phyloP scores from a whole-genome alignment of 1,140 invertebrate genomes.

The Megathymus violae region DNA sequence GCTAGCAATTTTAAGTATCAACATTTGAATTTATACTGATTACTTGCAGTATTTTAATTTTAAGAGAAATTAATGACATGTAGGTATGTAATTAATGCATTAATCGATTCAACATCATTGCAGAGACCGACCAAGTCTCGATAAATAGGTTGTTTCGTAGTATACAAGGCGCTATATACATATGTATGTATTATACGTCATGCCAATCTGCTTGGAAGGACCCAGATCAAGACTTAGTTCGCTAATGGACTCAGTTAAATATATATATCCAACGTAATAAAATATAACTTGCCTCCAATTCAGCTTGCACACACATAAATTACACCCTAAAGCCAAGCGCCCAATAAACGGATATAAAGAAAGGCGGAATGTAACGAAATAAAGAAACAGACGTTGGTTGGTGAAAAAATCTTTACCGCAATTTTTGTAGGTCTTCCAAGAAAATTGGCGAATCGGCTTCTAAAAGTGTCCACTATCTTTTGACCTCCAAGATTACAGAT shows the following conservation, averaged over 20 bases:
- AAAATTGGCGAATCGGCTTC: constrained; percentile 57
- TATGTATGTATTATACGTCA: too few relatives aligned
- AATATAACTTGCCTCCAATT: constrained; percentile 49
- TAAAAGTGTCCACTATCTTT: constrained; percentile 44
- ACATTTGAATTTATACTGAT: too few relatives aligned
- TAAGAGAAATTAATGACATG: too few relatives aligned
- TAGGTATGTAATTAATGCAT: too few relatives aligned
- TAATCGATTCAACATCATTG: too few relatives aligned
- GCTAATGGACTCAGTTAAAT: constrained; percentile 13
- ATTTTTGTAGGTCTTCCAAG: constrained; percentile 60
- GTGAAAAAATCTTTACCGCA: constrained; percentile 57
- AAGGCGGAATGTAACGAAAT: constrained; percentile 63
- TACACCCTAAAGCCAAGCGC: constrained; percentile 59
- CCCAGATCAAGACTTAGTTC: too few relatives aligned
- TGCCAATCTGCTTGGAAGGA: too few relatives aligned
- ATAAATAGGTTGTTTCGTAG: too few relatives aligned
- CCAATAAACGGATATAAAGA: constrained; percentile 69
- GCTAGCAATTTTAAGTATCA: not conserved
- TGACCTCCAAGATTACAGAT: constrained; percentile 36
- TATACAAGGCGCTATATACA: too few relatives aligned
- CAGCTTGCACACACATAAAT: constrained; percentile 64
- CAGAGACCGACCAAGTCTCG: too few relatives aligned
- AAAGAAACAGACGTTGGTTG: constrained; percentile 62
- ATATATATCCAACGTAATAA: constrained; percentile 46
- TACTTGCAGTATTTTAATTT: too few relatives aligned